Conservation (phyloP, 2,113 vertebrate species). For the Indicator indicator region DNA sequence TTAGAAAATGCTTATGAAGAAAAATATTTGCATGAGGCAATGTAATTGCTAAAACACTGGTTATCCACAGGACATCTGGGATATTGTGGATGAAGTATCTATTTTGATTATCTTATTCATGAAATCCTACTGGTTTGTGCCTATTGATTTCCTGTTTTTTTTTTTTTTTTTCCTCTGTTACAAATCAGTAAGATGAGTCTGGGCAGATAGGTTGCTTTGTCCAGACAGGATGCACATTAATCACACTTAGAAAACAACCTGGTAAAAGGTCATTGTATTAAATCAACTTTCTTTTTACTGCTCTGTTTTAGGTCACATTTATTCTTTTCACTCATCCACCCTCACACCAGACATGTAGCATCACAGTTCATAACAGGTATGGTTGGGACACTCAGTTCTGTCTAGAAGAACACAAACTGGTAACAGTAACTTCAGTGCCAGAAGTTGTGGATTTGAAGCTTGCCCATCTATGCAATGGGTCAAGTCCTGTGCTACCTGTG, state of each 20-base stretch:
- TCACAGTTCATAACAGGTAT: too few species aligned
- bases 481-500: not conserved
- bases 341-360: not conserved
- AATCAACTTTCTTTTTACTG: not conserved
- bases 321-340: not conserved
- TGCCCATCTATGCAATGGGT: fast-evolving
- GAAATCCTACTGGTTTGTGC: slow-evolving; percentile 47
- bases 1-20: slow-evolving; percentile 35
- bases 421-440: not conserved
- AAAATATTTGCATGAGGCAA: slow-evolving; percentile 45
- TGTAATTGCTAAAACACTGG: slow-evolving; percentile 53
- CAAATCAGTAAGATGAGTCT: slow-evolving; percentile 47
- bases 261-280: slow-evolving; percentile 37
- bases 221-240: slow-evolving; percentile 49
- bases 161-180: slow-evolving; percentile 43
- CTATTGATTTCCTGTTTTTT: slow-evolving; percentile 61
- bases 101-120: slow-evolving; percentile 73
- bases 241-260: slow-evolving; percentile 45
- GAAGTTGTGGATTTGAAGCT: not conserved
- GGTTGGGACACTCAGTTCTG: not conserved
- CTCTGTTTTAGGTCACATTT: not conserved
- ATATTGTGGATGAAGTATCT: slow-evolving; percentile 1
- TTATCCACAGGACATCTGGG: slow-evolving; percentile 58
- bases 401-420: not conserved
- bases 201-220: slow-evolving; percentile 19